These are phyloP conservation scores for Latrodectus hesperus DNA, from an alignment of 2,888 invertebrate genomes.

Conservation along the genomic window DNA sequence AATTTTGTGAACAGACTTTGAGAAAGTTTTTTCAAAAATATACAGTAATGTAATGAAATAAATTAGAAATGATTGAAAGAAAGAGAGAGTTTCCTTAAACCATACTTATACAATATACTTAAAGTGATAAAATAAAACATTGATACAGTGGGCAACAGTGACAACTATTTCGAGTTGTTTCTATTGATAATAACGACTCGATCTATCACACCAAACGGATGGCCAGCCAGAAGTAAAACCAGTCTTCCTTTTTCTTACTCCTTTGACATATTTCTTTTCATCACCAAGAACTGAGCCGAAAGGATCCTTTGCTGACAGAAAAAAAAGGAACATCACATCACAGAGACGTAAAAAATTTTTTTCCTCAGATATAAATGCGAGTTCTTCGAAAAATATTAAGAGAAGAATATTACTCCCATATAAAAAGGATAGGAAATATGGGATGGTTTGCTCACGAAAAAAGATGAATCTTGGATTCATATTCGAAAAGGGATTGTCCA, in stretches of 20 bases:
- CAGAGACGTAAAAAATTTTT: conserved; percentile 3
- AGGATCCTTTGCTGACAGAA: neutral
- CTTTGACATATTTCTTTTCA: neutral
- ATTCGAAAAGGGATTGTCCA: neutral
- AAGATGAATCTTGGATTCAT: neutral
- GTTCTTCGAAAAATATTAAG: conserved; percentile 43
- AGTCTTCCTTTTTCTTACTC: neutral
- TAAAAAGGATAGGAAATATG: conserved; percentile 18
- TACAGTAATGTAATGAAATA: no score
- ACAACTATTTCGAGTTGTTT: neutral
- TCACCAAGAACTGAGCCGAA: neutral
- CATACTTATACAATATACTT: no score
- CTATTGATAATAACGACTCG: neutral
- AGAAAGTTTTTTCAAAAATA: no score
- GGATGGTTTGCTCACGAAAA: conserved; percentile 4
- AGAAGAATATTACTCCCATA: conserved; percentile 35
- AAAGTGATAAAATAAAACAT: no score
- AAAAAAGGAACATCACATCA: neutral
- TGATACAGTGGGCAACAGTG: neutral
- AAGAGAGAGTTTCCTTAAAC: no score
- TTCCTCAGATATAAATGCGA: conserved; percentile 33
- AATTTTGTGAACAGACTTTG: no score
- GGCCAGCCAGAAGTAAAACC: neutral
- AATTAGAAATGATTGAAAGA: no score
- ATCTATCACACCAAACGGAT: neutral